Conservation (phyloP, 2,113 vertebrate genomes). For the Egretta garzetta region DNA sequence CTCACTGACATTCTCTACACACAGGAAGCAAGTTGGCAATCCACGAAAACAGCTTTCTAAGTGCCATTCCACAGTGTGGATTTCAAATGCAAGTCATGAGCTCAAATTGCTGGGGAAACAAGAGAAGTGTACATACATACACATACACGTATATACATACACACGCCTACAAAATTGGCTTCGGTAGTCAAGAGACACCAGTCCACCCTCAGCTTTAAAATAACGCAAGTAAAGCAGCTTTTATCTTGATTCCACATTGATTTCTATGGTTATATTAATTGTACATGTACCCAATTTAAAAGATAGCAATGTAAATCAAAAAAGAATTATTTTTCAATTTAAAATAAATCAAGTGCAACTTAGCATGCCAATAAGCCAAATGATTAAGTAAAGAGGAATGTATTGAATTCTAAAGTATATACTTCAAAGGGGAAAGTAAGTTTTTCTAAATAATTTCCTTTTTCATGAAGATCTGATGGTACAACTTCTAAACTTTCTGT, state of each 20-base stretch:
- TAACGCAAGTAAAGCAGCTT: not conserved
- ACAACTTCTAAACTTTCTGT: not conserved
- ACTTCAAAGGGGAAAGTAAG: not conserved
- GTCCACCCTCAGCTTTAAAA: not conserved
- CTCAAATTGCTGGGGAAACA: not conserved
- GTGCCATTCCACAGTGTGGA: accelerated
- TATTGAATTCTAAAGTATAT: not conserved
- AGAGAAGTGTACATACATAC: not conserved
- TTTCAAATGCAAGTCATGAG: not conserved
- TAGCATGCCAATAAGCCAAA: not conserved
- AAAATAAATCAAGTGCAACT: not conserved
- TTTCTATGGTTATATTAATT: not conserved
- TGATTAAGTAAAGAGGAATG: not conserved
- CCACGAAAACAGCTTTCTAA: not conserved
- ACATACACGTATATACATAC: not conserved
- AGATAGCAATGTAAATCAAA: not conserved
- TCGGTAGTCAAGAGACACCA: not conserved
- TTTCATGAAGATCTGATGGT: not conserved
- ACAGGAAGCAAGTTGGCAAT: not conserved
- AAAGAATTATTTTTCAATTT: not conserved
- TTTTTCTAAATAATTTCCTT: not conserved
- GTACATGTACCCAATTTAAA: not conserved
- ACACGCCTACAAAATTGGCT: not conserved
- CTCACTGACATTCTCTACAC: not conserved
- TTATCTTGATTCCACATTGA: not conserved